These are phyloP conservation scores for Chymomyza caudatula DNA, from an alignment of 2,888 invertebrate species.

Conservation along the genomic window DNA sequence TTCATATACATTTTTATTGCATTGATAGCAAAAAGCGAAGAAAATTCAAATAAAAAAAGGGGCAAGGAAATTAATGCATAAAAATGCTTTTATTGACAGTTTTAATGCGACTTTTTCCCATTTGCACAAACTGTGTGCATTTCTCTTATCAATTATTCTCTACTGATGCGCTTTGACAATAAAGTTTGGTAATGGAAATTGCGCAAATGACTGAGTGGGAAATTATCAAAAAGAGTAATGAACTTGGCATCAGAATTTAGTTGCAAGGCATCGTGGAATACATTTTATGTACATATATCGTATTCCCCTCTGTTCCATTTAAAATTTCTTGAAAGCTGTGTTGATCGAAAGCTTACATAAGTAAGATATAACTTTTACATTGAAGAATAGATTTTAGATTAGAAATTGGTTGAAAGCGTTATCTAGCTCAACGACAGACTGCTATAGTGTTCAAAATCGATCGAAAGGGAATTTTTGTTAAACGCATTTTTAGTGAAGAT, in stretches of 20 bases:
- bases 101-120: constrained; percentile 36
- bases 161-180: neutral
- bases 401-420: too few species aligned
- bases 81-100: constrained; percentile 63
- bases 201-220: neutral
- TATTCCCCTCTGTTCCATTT: too few species aligned
- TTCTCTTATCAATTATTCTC: neutral
- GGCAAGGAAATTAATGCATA: constrained; percentile 51
- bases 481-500: too few species aligned
- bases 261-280: too few species aligned
- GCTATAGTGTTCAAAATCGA: too few species aligned
- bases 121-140: neutral
- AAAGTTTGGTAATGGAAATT: constrained; percentile 3
- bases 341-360: too few species aligned
- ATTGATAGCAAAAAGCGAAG: constrained; percentile 16
- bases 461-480: too few species aligned
- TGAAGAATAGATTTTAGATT: too few species aligned
- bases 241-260: neutral
- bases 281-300: too few species aligned
- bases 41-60: constrained; percentile 29
- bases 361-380: too few species aligned
- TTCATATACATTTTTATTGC: constrained; percentile 2
- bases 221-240: neutral
- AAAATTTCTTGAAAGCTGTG: too few species aligned
- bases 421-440: too few species aligned